phyloP scores from a whole-genome alignment of 2,113 vertebrate genomes.

The Heterocephalus glaber region DNA sequence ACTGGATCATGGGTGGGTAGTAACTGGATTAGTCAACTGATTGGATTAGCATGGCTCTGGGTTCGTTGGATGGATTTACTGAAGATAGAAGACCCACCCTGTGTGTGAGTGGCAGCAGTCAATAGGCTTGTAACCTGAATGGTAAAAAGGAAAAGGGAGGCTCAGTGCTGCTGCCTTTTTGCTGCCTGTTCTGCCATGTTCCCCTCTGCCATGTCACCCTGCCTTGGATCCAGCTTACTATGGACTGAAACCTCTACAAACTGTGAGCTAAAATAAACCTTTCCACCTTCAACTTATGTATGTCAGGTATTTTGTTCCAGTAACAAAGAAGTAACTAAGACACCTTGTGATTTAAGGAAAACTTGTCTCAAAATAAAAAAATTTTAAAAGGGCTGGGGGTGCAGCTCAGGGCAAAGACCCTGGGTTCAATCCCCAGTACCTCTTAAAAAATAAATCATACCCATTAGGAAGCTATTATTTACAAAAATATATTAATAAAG shows the following conservation, averaged over 20 bases:
- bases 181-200: not conserved
- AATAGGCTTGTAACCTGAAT: not conserved
- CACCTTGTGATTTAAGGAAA: not conserved
- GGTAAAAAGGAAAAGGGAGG: not conserved
- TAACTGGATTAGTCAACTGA: not conserved
- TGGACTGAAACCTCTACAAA: not conserved
- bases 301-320: not conserved
- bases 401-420: not conserved
- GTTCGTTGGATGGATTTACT: not conserved
- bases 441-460: conserved; percentile 15
- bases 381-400: not conserved
- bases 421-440: not conserved
- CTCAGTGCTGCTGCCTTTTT: not conserved
- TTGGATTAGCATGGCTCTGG: not conserved
- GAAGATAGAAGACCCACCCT: not conserved
- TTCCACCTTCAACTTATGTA: not conserved
- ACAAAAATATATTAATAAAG: conserved; percentile 15
- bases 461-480: not conserved
- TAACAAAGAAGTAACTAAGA: not conserved
- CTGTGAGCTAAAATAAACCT: not conserved
- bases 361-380: not conserved
- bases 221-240: not conserved
- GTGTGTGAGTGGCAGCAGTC: not conserved
- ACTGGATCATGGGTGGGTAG: not conserved
- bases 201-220: not conserved